These are phyloP conservation scores for Clusia tigrina DNA, from an alignment of 2,888 invertebrate genomes.

Conservation along the genomic window DNA sequence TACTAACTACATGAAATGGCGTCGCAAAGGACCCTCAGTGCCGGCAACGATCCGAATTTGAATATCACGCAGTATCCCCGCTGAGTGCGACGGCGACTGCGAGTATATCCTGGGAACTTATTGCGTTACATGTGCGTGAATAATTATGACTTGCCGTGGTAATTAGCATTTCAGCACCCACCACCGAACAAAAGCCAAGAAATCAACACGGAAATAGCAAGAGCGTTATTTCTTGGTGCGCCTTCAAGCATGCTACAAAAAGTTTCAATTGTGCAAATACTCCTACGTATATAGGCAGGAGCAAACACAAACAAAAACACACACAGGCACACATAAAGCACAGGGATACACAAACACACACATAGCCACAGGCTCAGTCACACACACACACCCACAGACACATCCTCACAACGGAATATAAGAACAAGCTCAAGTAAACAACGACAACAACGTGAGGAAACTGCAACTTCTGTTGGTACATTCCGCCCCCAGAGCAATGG, in stretches of 20 bases:
- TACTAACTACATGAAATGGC: too few species aligned
- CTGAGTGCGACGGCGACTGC: too few species aligned
- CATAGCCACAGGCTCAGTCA: too few species aligned
- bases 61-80: too few species aligned
- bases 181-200: background rate
- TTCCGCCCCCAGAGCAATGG: background rate
- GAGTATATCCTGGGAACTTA: background rate
- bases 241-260: background rate
- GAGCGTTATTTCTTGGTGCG: background rate
- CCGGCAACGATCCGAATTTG: too few species aligned
- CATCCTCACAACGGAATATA: too few species aligned
- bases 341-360: background rate
- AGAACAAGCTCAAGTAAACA: background rate
- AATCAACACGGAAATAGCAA: background rate
- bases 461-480: background rate
- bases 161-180: conserved; percentile 20
- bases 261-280: too few species aligned
- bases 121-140: conserved; percentile 4
- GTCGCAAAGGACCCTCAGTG: too few species aligned
- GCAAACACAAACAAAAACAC: background rate
- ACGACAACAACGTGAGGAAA: too few species aligned
- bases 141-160: conserved; percentile 7
- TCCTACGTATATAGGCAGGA: background rate
- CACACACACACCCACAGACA: too few species aligned
- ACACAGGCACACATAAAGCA: background rate